Base-by-base conservation (phyloP, 2,888 invertebrate species). In the Philhelius pedissequus region DNA sequence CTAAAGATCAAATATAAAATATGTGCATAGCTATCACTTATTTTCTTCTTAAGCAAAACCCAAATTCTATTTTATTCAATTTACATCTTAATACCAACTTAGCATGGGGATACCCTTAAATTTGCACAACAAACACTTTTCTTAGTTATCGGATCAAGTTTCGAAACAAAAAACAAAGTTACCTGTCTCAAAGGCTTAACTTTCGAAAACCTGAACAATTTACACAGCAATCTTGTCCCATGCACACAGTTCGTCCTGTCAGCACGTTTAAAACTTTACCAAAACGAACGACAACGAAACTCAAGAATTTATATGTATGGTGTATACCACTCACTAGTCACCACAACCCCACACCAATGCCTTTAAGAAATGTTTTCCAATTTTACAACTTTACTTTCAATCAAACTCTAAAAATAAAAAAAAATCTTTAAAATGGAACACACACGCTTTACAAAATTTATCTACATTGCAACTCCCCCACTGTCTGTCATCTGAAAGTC, bases 321-420 rank as follows among this genome's bases (percentile, higher is more conserved):
- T 62, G 45, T n/a, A 38, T 32, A 4, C 32, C 32, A 50, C 20
- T 6, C 22, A n/a, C 3, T 35, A n/a, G 30, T 20, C n/a, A 45
- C 13, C 30, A 2, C 27, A 13, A n/a, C n/a, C n/a, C n/a, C 13
- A 52, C 1, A n/a, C 22, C 11, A 32, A 4, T 15, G 13, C 52
- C 35, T n/a, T 7, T 2, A 45, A 43, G 22, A 56, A 64, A 58
- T 78, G 20, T 64, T 71, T 56, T 30, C 15, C 54, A 38, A 56
- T 66, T 66, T 82, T 27, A 30, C 8, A 73, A 73, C 77, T 73
- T 77, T 82, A 25, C 68, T 66, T 82, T 56, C 77, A 77, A 82
- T 82, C 77, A 82, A 82, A 77, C 77, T 68, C 9, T n/a, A 60
- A 32, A 77, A 76, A 71, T 69, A 71, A n/a, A 58, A 27, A 71